phyloP scores from a whole-genome alignment of 2,888 invertebrate genomes.

The Aradus depressus region DNA sequence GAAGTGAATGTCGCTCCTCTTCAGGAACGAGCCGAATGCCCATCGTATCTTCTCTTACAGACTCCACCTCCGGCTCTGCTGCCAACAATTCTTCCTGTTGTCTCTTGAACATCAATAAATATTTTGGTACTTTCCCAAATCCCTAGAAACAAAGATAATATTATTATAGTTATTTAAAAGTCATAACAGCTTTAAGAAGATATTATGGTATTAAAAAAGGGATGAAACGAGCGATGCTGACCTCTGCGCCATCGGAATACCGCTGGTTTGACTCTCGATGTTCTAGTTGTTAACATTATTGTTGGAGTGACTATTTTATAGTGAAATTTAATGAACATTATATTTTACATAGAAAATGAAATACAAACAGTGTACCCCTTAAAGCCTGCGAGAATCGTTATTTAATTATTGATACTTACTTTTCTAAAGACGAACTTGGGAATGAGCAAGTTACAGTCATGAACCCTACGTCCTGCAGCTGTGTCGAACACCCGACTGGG shows the following conservation, averaged over 20 bases:
- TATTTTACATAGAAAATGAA: too few relatives aligned
- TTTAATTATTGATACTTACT: conserved; percentile 34
- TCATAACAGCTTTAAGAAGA: too few relatives aligned
- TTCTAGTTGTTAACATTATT: too few relatives aligned
- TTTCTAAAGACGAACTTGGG: conserved; percentile 52
- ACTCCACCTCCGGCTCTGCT: conserved; percentile 17
- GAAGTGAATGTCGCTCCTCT: conserved; percentile 48
- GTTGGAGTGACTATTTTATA: too few relatives aligned
- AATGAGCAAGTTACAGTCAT: conserved; percentile 43
- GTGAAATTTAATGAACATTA: too few relatives aligned
- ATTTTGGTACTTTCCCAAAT: conserved; percentile 34
- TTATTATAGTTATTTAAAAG: not conserved
- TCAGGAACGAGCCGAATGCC: conserved; percentile 41
- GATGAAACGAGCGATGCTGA: too few relatives aligned
- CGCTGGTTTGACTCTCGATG: too few relatives aligned
- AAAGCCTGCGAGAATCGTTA: too few relatives aligned
- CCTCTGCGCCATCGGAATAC: too few relatives aligned
- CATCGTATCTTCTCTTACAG: conserved; percentile 8
- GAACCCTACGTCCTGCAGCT: conserved; percentile 48
- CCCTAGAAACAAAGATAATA: conserved; percentile 26
- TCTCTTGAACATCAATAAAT: conserved; percentile 34
- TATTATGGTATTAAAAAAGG: too few relatives aligned
- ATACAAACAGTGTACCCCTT: too few relatives aligned
- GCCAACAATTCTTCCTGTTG: conserved; percentile 34
- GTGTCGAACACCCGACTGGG: conserved; percentile 49